These are phyloP conservation scores for Chloroclysta siterata DNA, from an alignment of 2,888 invertebrate genomes.

Conservation along the genomic window DNA sequence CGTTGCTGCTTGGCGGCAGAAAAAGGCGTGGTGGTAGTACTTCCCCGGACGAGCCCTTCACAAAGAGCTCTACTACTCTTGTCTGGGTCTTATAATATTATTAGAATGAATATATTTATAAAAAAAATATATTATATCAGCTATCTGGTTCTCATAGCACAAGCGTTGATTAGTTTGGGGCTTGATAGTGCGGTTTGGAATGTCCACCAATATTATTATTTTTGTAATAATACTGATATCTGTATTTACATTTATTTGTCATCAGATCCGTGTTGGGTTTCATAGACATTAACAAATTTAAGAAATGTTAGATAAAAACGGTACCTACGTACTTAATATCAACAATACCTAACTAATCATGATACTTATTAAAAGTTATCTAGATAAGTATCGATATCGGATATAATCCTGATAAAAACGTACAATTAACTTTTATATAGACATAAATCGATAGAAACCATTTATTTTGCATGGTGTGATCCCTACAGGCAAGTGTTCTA, in stretches of 20 bases:
- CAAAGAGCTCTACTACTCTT: too few relatives aligned
- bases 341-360: slow-evolving; percentile 10
- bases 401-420: slow-evolving; percentile 43
- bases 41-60: too few relatives aligned
- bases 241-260: background rate
- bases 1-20: too few relatives aligned
- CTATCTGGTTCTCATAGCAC: too few relatives aligned
- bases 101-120: too few relatives aligned
- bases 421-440: slow-evolving; percentile 25
- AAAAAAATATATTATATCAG: too few relatives aligned
- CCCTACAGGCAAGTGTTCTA: slow-evolving; percentile 16
- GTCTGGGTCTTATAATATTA: too few relatives aligned
- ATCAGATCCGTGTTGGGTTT: background rate
- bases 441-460: slow-evolving; percentile 5
- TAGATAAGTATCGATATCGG: slow-evolving; percentile 17
- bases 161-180: too few relatives aligned
- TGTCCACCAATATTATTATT: too few relatives aligned
- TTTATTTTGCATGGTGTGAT: slow-evolving; percentile 50
- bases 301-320: background rate
- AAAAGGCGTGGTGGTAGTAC: too few relatives aligned
- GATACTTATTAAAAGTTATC: slow-evolving; percentile 1
- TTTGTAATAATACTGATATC: too few relatives aligned
- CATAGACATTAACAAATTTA: background rate
- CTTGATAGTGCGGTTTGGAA: too few relatives aligned
- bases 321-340: background rate